A percentile compares a stretch with the other conserved stretches of the same genome.
These are phyloP conservation scores for Protobothrops mucrosquamatus DNA, from an alignment of 2,113 vertebrate species.

Conservation along the genomic window DNA sequence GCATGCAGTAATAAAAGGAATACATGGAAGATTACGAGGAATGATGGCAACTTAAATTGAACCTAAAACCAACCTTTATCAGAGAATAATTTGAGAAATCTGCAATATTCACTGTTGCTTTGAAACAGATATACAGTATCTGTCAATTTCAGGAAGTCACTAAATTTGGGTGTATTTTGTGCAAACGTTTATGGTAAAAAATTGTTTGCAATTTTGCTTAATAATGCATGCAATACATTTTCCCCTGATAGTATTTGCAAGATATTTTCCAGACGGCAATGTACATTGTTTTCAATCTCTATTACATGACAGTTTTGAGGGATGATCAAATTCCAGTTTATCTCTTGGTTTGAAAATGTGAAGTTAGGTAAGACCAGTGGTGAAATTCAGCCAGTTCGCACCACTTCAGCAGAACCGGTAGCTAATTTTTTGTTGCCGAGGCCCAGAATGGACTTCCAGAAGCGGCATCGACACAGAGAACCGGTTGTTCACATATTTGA, in stretches of 20 bases:
- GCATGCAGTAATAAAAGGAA: background rate
- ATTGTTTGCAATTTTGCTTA: background rate
- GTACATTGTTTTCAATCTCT: background rate
- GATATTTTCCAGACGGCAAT: background rate
- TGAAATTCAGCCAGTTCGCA: no score
- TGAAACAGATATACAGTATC: background rate
- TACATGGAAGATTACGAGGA: background rate
- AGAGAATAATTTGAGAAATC: background rate
- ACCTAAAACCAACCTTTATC: background rate
- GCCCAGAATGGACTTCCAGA: no score
- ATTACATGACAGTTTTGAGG: background rate
- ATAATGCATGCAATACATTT: background rate
- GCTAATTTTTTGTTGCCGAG: no score
- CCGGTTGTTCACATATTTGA: no score
- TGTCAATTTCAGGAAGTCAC: background rate
- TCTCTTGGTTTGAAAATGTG: background rate
- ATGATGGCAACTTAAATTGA: background rate
- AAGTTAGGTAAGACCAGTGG: background rate
- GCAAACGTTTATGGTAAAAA: background rate
- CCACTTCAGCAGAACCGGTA: no score
- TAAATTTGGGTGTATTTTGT: background rate
- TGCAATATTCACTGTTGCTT: background rate
- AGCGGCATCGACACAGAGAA: no score
- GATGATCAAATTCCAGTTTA: background rate
- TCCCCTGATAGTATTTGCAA: background rate